Evolutionary conservation across 2,888 invertebrate genomes (phyloP).

Genomic region (Zhuqinia jingwanae): DNA sequence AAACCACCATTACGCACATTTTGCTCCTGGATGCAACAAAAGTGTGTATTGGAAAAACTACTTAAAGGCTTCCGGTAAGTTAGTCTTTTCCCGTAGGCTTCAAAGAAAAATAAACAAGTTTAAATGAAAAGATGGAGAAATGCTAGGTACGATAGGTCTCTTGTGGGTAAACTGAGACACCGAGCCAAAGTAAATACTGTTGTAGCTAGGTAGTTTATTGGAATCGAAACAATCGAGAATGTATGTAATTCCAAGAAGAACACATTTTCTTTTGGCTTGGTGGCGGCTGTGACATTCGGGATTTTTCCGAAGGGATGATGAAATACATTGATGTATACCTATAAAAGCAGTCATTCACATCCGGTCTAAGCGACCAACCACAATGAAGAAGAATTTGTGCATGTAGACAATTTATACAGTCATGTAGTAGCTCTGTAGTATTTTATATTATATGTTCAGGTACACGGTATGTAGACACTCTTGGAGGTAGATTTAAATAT

Average conservation of each 20-base stretch:
- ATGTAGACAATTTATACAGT: too few species aligned
- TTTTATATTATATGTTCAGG: too few species aligned
- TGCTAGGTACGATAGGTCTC: background rate
- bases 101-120: background rate
- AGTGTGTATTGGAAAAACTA: constrained; percentile 20
- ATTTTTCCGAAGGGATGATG: too few species aligned
- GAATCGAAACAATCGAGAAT: constrained; percentile 59
- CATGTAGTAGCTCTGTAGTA: too few species aligned
- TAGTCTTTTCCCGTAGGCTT: constrained; percentile 23
- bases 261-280: too few species aligned
- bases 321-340: too few species aligned
- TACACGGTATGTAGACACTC: too few species aligned
- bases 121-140: background rate
- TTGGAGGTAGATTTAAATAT: too few species aligned
- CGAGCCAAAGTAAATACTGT: background rate
- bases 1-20: background rate
- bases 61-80: constrained; percentile 48
- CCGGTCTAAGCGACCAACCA: too few species aligned
- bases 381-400: too few species aligned
- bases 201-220: background rate
- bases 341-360: too few species aligned
- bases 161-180: background rate
- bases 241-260: background rate
- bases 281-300: too few species aligned
- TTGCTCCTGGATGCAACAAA: background rate